phyloP scores from a whole-genome alignment of 1,140 invertebrate genomes.

The Drosophila baimaii region DNA sequence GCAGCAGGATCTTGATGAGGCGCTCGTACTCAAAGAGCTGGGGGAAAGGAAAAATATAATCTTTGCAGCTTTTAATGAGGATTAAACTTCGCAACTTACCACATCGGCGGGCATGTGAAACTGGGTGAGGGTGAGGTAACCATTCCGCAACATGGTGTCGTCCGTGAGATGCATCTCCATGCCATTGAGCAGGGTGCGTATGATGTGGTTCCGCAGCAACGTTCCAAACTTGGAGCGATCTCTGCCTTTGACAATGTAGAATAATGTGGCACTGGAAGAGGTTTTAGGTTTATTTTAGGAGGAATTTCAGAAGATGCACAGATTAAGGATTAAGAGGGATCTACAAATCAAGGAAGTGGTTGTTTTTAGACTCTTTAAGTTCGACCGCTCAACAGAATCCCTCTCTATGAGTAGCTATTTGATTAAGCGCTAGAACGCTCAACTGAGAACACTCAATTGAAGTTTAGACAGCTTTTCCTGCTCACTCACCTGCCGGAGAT shows the following conservation, averaged over 20 bases:
- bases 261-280: conserved; percentile 92
- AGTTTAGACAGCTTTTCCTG: too few relatives aligned
- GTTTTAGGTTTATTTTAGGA: not conserved
- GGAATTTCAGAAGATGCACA: too few relatives aligned
- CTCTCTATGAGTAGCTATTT: too few relatives aligned
- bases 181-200: conserved; percentile 92
- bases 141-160: conserved; percentile 97
- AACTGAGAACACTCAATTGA: too few relatives aligned
- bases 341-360: too few relatives aligned
- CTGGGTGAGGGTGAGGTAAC: conserved; percentile 96
- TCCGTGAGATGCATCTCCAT: conserved; percentile 93
- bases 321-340: too few relatives aligned
- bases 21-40: conserved; percentile 96
- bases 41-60: not conserved
- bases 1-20: conserved; percentile 92
- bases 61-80: not conserved
- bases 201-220: conserved; percentile 91
- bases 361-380: too few relatives aligned
- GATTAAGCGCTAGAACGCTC: too few relatives aligned
- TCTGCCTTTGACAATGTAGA: conserved; percentile 96
- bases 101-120: conserved; percentile 98
- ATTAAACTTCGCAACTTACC: conserved; percentile 86
- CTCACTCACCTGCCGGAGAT: conserved; percentile 92
- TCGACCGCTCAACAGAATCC: too few relatives aligned
- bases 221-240: conserved; percentile 88